A percentile compares a stretch with the other conserved stretches of the same genome.
These are phyloP conservation scores for Aphidius ervi DNA, from an alignment of 1,140 invertebrate species.

Conservation along the genomic window DNA sequence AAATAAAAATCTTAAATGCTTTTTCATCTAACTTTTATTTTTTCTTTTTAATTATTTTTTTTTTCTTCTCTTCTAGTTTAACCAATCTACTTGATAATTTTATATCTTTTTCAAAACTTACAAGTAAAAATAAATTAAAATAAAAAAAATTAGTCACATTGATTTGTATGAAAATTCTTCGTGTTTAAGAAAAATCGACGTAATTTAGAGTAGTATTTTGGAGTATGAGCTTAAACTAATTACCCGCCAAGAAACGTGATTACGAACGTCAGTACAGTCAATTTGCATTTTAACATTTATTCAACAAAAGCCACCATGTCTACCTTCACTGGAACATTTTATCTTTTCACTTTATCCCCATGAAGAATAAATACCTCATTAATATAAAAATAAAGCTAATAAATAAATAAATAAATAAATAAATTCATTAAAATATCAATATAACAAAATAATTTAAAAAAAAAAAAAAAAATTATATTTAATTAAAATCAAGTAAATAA, in stretches of 20 bases:
- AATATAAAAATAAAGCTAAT: too few species aligned
- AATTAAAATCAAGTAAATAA: too few species aligned
- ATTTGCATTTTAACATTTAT: slow-evolving; percentile 40
- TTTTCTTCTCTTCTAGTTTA: too few species aligned
- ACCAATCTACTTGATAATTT: too few species aligned
- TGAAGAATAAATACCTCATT: too few species aligned
- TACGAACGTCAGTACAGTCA: slow-evolving; percentile 36
- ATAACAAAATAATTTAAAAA: too few species aligned
- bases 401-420: too few species aligned
- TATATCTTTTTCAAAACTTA: too few species aligned
- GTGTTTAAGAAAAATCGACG: slow-evolving; percentile 37
- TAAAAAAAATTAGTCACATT: slow-evolving; percentile 6
- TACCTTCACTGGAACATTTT: slow-evolving; percentile 29
- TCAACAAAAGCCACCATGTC: slow-evolving; percentile 23
- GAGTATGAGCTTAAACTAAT: slow-evolving; percentile 35
- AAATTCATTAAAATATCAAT: too few species aligned
- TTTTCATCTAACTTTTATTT: too few species aligned
- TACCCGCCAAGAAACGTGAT: slow-evolving; percentile 39
- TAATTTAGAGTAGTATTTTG: slow-evolving; percentile 29
- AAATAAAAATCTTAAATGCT: not conserved
- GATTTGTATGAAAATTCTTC: slow-evolving; percentile 4
- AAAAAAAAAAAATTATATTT: too few species aligned
- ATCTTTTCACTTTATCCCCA: not conserved
- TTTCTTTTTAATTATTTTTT: too few species aligned
- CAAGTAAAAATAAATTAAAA: not conserved